Evolutionary conservation across 1,140 invertebrate genomes (phyloP).

Genomic region (Agraylea sexmaculata): DNA sequence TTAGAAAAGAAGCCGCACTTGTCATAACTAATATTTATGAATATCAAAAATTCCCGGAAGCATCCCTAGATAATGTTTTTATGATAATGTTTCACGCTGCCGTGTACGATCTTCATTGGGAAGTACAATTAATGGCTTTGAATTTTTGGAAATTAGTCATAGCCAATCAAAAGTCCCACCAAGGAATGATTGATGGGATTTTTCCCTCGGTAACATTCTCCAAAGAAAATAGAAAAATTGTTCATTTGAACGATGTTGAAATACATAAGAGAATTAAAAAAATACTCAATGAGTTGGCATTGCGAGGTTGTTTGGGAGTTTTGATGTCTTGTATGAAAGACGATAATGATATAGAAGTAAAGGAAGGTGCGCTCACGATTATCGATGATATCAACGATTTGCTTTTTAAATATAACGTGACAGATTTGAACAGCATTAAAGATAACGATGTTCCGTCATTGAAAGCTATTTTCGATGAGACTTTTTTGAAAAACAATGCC

Average conservation of each 20-base stretch:
- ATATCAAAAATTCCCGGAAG: conserved; percentile 44
- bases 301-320: conserved; percentile 54
- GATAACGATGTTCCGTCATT: conserved; percentile 27
- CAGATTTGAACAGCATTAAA: conserved; percentile 29
- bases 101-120: conserved; percentile 63
- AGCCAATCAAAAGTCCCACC: conserved; percentile 48
- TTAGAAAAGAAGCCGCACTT: conserved; percentile 54
- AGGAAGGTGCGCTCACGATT: conserved; percentile 45
- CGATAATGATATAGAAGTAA: conserved; percentile 58
- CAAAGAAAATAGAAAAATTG: conserved; percentile 62
- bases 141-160: conserved; percentile 60
- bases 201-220: conserved; percentile 70
- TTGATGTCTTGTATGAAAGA: conserved; percentile 51
- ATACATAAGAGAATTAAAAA: conserved; percentile 52
- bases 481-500: conserved; percentile 15
- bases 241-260: conserved; percentile 53
- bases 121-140: conserved; percentile 58
- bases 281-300: conserved; percentile 50
- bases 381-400: conserved; percentile 45
- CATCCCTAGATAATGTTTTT: conserved; percentile 32
- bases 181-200: conserved; percentile 66
- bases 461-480: conserved; percentile 24
- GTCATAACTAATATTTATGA: conserved; percentile 54
- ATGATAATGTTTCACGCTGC: conserved; percentile 48
- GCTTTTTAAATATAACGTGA: conserved; percentile 45